Percentiles rank a stretch among this genome's conserved stretches.
These are phyloP conservation scores for Agriopis aurantiaria DNA, from an alignment of 2,888 invertebrate species.

Conservation along the genomic window DNA sequence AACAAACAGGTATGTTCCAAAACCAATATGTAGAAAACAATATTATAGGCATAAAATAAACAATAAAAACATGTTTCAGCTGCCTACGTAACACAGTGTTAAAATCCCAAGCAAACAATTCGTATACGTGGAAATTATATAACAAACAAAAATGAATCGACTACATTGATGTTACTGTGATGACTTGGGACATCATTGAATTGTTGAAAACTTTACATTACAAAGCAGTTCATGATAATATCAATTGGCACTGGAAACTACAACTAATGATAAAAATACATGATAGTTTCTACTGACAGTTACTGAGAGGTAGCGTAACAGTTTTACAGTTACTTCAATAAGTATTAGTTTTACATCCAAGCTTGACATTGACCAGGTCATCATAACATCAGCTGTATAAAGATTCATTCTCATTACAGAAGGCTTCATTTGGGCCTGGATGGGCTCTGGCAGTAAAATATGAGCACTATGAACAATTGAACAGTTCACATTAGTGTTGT, in stretches of 20 bases:
- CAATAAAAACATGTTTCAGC: conserved; percentile 20
- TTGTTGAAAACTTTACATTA: not conserved
- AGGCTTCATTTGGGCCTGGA: not conserved
- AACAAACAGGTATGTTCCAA: not conserved
- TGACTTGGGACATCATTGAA: conserved; percentile 18
- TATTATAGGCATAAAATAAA: not conserved
- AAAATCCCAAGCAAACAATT: conserved; percentile 32
- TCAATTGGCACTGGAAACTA: no score
- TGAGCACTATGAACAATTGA: not conserved
- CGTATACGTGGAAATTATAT: not conserved
- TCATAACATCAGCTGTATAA: not conserved
- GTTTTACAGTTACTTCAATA: not conserved
- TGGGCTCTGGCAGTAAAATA: not conserved
- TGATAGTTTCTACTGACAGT: not conserved
- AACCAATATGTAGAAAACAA: not conserved
- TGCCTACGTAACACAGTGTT: conserved; percentile 36
- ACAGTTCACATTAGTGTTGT: no score
- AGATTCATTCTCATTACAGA: not conserved
- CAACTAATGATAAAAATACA: not conserved
- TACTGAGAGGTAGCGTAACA: not conserved
- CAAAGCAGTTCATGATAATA: not conserved
- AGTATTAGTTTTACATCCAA: not conserved
- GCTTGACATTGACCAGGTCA: not conserved
- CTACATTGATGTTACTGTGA: conserved; percentile 18
- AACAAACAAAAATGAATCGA: no score